phyloP scores from a whole-genome alignment of 2,113 vertebrate genomes.

The Hassar affinis region DNA sequence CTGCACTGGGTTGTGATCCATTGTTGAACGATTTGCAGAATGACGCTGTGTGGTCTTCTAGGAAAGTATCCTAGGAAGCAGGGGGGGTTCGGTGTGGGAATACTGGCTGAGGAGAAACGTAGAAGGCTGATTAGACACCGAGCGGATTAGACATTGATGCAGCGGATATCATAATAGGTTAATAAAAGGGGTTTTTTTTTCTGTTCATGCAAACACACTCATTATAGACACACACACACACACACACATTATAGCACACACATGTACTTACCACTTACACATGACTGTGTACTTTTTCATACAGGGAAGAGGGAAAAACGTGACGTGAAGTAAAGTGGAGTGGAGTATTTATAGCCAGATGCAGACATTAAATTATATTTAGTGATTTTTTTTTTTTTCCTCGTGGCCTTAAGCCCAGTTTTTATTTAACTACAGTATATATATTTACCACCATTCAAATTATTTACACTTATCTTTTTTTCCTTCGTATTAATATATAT shows the following conservation, averaged over 20 bases:
- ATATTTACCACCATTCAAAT: constrained; percentile 61
- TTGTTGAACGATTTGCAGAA: constrained; percentile 12
- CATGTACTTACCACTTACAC: constrained; percentile 48
- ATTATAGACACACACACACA: too few species aligned
- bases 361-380: constrained; percentile 36
- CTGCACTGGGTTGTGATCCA: constrained; percentile 1
- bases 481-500: constrained; percentile 23
- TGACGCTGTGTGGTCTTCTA: constrained; percentile 13
- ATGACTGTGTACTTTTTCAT: constrained; percentile 61
- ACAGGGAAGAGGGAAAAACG: constrained; percentile 37
- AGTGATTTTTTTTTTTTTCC: constrained; percentile 28
- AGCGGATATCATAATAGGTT: neutral
- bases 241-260: constrained; percentile 54
- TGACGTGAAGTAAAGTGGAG: constrained; percentile 34
- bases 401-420: constrained; percentile 54
- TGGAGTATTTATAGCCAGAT: constrained; percentile 39
- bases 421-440: constrained; percentile 29
- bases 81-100: neutral
- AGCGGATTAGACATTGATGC: constrained; percentile 8
- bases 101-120: neutral
- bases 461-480: constrained; percentile 47
- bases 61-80: neutral
- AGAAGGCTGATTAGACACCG: too few species aligned
- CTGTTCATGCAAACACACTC: constrained; percentile 44
- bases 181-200: constrained; percentile 13